A percentile compares a stretch with the other conserved stretches of the same genome.
These are phyloP conservation scores for Teinopalpus imperialis DNA, from an alignment of 2,888 invertebrate species.

Conservation along the genomic window DNA sequence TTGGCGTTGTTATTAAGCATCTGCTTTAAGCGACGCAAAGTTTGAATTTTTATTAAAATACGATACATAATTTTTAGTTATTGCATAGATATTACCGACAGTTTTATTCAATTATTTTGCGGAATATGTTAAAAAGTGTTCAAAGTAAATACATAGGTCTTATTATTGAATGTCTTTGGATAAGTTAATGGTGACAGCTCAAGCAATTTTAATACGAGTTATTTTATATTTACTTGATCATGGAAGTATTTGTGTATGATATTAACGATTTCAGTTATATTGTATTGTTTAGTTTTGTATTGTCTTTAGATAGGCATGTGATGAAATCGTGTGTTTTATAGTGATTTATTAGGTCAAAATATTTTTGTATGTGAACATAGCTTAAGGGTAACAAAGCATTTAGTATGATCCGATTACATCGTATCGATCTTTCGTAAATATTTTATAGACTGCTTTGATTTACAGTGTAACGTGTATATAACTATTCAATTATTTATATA, in stretches of 20 bases:
- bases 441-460: constrained; percentile 72
- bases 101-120: background rate
- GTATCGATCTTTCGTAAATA: constrained; percentile 42
- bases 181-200: constrained; percentile 10
- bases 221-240: constrained; percentile 14
- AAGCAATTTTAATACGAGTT: constrained; percentile 2
- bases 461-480: constrained; percentile 70
- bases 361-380: constrained; percentile 76
- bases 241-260: constrained; percentile 10
- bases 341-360: constrained; percentile 70
- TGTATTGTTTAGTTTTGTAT: constrained; percentile 27
- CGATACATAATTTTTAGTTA: too few species aligned
- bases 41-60: too few species aligned
- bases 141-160: constrained; percentile 10
- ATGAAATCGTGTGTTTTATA: constrained; percentile 59
- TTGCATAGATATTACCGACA: constrained; percentile 7
- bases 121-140: constrained; percentile 1
- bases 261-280: constrained; percentile 15
- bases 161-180: constrained; percentile 5
- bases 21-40: too few species aligned
- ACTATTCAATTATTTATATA: constrained; percentile 58
- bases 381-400: constrained; percentile 65
- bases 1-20: too few species aligned
- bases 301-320: constrained; percentile 35
- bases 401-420: constrained; percentile 45